Percentiles rank a stretch among this genome's conserved stretches.
Conservation (phyloP, 2,888 invertebrate genomes). For the Aleiodes alternator region DNA sequence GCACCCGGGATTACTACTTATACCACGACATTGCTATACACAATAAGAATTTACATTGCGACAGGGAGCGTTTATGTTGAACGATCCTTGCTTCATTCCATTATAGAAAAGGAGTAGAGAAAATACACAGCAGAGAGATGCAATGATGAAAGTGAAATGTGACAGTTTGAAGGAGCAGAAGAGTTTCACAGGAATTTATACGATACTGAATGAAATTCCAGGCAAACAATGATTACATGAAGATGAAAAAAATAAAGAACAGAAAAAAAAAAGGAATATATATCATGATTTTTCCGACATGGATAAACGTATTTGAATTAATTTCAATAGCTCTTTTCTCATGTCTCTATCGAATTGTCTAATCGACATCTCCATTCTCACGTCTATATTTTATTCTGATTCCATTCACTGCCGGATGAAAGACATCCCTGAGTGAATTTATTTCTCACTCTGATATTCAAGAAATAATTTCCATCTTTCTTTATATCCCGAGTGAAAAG, state of each 20-base stretch:
- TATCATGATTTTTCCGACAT: too few relatives aligned
- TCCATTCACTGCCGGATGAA: conserved; percentile 5
- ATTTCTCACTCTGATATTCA: conserved; percentile 29
- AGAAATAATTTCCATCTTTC: conserved; percentile 30
- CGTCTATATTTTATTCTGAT: conserved; percentile 8
- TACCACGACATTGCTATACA: conserved; percentile 23
- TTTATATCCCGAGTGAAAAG: conserved; percentile 8
- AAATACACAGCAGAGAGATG: too few relatives aligned
- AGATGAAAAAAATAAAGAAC: too few relatives aligned
- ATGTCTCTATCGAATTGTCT: conserved; percentile 5
- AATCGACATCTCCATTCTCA: conserved; percentile 11
- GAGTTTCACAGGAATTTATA: not conserved
- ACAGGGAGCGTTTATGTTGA: conserved; percentile 36
- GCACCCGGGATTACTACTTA: conserved; percentile 41
- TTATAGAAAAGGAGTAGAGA: conserved; percentile 5
- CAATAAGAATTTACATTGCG: conserved; percentile 40
- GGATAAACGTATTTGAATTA: not conserved
- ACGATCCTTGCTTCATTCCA: conserved; percentile 37
- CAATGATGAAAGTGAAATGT: conserved; percentile 15
- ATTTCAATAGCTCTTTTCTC: conserved; percentile 5
- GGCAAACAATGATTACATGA: not conserved
- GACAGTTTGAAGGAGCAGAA: conserved; percentile 4
- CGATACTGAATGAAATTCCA: not conserved
- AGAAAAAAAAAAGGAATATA: too few relatives aligned
- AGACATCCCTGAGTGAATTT: conserved; percentile 20